Conservation (phyloP, 2,797 vertebrate species). For the Buceros bicornis region DNA sequence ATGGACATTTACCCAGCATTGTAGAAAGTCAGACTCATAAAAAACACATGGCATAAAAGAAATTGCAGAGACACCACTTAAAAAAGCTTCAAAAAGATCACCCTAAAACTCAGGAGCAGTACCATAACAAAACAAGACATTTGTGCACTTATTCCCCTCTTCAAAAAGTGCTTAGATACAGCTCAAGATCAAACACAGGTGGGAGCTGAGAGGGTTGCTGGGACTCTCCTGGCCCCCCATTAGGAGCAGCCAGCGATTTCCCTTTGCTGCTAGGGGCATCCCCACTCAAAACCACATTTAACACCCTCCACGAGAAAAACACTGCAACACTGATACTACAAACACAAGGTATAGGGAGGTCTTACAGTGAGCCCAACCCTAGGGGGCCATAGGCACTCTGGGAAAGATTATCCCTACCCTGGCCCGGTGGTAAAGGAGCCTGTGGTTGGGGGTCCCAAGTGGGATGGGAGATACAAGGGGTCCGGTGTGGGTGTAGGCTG, state of each 20-base stretch:
- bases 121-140: not conserved
- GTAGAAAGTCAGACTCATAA: not conserved
- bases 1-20: not conserved
- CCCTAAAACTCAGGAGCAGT: not conserved
- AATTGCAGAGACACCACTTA: not conserved
- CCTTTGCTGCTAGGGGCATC: not conserved
- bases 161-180: not conserved
- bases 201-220: not conserved
- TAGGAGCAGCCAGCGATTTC: not conserved
- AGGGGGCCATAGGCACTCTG: rapidly evolving
- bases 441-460: rapidly evolving
- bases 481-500: not conserved
- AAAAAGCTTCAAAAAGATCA: not conserved
- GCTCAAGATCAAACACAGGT: not conserved
- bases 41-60: not conserved
- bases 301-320: not conserved
- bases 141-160: rapidly evolving
- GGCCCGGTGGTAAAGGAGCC: rapidly evolving
- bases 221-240: not conserved
- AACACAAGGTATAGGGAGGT: rapidly evolving
- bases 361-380: not conserved
- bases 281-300: not conserved
- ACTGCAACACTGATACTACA: rapidly evolving
- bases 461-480: not conserved
- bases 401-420: not conserved